A percentile compares a stretch with the other conserved stretches of the same genome.
Conservation (phyloP, 2,888 invertebrate genomes). For the Dioctria rufipes region DNA sequence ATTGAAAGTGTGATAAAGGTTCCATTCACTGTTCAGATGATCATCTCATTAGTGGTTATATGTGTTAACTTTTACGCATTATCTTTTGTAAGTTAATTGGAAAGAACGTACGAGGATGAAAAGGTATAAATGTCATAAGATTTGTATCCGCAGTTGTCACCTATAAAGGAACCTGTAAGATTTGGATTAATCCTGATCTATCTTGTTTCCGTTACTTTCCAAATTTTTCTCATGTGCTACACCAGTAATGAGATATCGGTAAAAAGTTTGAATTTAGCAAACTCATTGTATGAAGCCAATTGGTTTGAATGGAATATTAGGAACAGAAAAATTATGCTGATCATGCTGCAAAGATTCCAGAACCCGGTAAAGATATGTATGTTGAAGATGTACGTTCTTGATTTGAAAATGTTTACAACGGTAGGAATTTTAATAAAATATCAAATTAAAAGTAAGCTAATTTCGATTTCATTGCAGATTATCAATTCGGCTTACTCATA, state of each 20-base stretch:
- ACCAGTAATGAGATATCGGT: slow-evolving; percentile 8
- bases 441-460: background rate
- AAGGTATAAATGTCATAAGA: background rate
- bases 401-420: slow-evolving; percentile 23
- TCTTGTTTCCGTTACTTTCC: background rate
- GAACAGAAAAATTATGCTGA: slow-evolving; percentile 19
- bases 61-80: slow-evolving; percentile 32
- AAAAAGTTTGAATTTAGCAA: slow-evolving; percentile 10
- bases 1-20: slow-evolving; percentile 5
- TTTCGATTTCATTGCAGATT: background rate
- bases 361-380: background rate
- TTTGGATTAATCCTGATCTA: slow-evolving; percentile 3
- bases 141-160: slow-evolving; percentile 3
- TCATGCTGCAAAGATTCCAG: slow-evolving; percentile 22
- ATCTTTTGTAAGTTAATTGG: slow-evolving; percentile 6
- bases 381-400: slow-evolving; percentile 16
- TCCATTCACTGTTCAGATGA: slow-evolving; percentile 33
- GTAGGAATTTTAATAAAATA: background rate
- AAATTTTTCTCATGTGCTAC: slow-evolving; percentile 39
- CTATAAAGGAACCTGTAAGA: background rate
- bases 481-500: slow-evolving; percentile 21
- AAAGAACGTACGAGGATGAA: background rate
- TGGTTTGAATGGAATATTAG: slow-evolving; percentile 24
- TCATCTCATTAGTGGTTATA: slow-evolving; percentile 11
- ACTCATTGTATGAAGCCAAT: slow-evolving; percentile 15